Base-by-base conservation (phyloP, 92 coral and sea anemone species). In the Palythoa grandiflora region DNA sequence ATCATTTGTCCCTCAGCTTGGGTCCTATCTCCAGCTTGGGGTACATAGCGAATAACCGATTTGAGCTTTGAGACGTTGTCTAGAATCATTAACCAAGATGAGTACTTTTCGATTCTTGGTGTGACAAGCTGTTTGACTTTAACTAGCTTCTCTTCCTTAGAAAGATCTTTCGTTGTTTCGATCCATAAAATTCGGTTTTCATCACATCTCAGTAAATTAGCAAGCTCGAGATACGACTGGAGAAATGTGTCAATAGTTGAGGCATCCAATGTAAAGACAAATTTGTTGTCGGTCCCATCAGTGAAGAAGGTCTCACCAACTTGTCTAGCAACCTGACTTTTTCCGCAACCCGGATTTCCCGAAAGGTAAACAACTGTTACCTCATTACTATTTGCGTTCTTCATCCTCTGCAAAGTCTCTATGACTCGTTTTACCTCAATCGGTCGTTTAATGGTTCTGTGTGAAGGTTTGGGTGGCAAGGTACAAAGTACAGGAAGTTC, bases 211-310 rank as follows among this genome's bases (percentile, higher is more conserved):
- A 87, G 60, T 12, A 38, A 78, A 14, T 79, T 80, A 13, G 93
- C 89, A 35, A 91, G 71, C 38, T 37, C 61, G 17, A 73, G 21
- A 38, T 90, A 90, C 3, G 93, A 90, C n/a, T 87, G 78, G 11
- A 90, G 65, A 52, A 90, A 88, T 2, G 90, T 40, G 47, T 87
- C 85, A 10, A 10, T 60, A 40, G 53, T 83, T 81, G 77, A 68
- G 5, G 90, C 93, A 50, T 83, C 81, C 17, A 90, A n/a, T 19
- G 93, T 90, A 75, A 90, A 86, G 17, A 90, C 88, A 68, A 81
- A 87, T 3, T 65, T 21, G 14, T 50, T 36, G 19, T 87, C 52
- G 35, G 48, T 66, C 21, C 19, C 68, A 9, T 50, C 84, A 35
- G 52, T 78, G 38, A 79, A 73, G 71, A 85, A 17, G 37, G 38